phyloP scores from a whole-genome alignment of 2,888 invertebrate genomes.

The Ommatoiulus sabulosus region DNA sequence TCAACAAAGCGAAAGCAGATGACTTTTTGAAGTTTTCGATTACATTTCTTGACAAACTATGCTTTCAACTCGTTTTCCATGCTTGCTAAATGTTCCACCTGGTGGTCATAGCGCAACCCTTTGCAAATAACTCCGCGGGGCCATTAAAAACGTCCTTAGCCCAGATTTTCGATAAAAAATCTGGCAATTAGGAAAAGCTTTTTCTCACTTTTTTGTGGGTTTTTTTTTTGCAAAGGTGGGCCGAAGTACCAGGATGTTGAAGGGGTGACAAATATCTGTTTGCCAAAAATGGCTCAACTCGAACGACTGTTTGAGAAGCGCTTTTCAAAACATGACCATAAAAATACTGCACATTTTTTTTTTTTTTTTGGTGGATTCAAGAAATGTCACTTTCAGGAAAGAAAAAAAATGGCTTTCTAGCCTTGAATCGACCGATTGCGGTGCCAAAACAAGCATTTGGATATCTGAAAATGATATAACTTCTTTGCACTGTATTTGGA shows the following conservation, averaged over 20 bases:
- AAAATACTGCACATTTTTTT: background rate
- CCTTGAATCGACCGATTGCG: background rate
- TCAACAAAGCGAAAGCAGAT: background rate
- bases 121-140: background rate
- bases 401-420: background rate
- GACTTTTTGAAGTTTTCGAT: background rate
- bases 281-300: background rate
- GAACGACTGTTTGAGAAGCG: background rate
- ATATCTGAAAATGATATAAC: background rate
- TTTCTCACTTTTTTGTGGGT: background rate
- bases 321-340: conserved; percentile 3
- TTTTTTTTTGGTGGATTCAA: background rate
- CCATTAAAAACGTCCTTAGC: conserved; percentile 19
- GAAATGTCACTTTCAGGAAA: background rate
- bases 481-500: no score
- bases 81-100: no score
- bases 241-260: background rate
- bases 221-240: background rate
- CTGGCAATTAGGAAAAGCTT: background rate
- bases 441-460: background rate
- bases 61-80: background rate
- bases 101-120: background rate
- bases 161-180: background rate
- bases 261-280: background rate
- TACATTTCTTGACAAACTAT: background rate